Evolutionary conservation across 2,113 vertebrate species (phyloP).

Genomic region (Salminus brasiliensis): DNA sequence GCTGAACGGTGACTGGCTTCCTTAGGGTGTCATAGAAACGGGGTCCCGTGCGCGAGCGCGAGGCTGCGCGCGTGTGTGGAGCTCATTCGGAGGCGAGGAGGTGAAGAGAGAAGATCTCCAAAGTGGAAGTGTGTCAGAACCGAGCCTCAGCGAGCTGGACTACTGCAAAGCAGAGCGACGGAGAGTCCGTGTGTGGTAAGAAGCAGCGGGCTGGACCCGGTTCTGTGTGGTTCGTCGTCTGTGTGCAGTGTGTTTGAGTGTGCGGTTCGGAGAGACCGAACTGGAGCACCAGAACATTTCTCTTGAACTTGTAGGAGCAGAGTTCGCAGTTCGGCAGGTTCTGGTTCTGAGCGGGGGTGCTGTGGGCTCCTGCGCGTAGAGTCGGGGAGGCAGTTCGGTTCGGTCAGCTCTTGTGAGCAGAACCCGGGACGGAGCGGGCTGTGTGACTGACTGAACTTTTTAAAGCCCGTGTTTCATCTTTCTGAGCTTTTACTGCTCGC

Average conservation of each 20-base stretch:
- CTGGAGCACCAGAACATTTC: background rate
- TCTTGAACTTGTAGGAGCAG: background rate
- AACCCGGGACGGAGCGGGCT: too few relatives aligned
- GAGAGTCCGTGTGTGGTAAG: conserved; percentile 22
- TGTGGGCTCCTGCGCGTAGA: background rate
- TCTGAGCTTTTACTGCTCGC: too few relatives aligned
- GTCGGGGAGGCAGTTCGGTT: too few relatives aligned
- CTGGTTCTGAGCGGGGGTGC: background rate
- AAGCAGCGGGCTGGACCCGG: background rate
- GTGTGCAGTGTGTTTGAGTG: background rate
- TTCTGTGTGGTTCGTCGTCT: background rate
- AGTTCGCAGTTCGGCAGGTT: conserved; percentile 7
- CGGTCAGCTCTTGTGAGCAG: too few relatives aligned
- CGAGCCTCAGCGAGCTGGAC: background rate
- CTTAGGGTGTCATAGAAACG: conserved; percentile 52
- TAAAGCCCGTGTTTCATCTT: too few relatives aligned
- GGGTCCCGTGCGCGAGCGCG: conserved; percentile 42
- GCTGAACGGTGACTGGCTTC: conserved; percentile 44
- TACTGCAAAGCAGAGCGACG: background rate
- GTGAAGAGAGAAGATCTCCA: conserved; percentile 19
- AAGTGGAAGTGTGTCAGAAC: background rate
- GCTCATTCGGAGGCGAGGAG: conserved; percentile 41
- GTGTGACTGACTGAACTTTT: too few relatives aligned
- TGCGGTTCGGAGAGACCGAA: background rate
- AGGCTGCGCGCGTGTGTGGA: conserved; percentile 29